Evolutionary conservation across 2,797 vertebrate genomes (phyloP).

Genomic region (Sebastes kiyomatsui): DNA sequence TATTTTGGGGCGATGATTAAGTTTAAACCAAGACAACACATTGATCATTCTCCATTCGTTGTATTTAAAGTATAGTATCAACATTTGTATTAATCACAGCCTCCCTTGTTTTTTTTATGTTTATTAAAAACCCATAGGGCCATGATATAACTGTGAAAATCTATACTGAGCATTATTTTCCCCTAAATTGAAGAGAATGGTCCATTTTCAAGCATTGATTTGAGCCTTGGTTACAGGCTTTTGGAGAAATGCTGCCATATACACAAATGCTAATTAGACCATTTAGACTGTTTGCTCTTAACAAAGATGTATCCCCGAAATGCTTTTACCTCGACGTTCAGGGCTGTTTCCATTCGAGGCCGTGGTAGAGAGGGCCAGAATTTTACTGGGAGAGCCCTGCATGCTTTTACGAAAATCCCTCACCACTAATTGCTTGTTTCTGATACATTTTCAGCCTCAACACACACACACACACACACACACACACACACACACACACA

Average conservation of each 20-base stretch:
- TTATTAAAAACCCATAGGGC: background rate
- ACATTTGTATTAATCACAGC: background rate
- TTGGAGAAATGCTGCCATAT: background rate
- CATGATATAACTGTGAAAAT: too few relatives aligned
- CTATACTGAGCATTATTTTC: background rate
- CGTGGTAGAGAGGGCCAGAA: background rate
- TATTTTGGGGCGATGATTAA: background rate
- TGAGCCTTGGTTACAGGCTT: background rate
- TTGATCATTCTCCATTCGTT: background rate
- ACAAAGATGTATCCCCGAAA: background rate
- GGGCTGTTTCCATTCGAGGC: background rate
- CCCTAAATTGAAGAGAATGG: background rate
- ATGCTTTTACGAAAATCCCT: background rate
- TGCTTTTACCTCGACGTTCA: background rate
- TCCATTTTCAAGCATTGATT: background rate
- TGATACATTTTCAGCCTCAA: background rate
- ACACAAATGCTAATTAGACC: background rate
- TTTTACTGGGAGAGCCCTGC: background rate
- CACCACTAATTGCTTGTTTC: conserved; percentile 2
- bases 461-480: background rate
- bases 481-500: too few relatives aligned
- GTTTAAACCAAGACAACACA: background rate
- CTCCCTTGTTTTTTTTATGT: background rate
- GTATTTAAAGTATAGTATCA: background rate
- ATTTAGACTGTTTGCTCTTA: conserved; percentile 8